Conservation (phyloP, 2,797 vertebrate species). For the Bovichtus variegatus region DNA sequence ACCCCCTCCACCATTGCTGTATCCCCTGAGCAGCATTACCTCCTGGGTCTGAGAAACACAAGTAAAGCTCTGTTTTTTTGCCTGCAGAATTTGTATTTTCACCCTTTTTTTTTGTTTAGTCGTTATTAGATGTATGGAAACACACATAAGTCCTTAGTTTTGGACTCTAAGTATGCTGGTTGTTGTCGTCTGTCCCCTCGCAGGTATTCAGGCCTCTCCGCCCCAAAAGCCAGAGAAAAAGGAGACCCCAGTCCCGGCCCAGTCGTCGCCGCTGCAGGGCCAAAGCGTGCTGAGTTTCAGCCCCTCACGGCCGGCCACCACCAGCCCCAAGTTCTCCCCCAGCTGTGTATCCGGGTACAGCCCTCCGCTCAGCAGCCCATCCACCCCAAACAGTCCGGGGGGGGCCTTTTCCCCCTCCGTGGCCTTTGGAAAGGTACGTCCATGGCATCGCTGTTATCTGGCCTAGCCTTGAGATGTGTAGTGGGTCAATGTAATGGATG, state of each 20-base stretch:
- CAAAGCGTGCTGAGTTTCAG: conserved; percentile 96
- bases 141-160: neutral
- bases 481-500: neutral
- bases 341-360: conserved; percentile 90
- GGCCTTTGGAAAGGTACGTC: conserved; percentile 85
- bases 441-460: neutral
- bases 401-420: conserved; percentile 83
- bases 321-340: conserved; percentile 92
- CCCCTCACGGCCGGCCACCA: conserved; percentile 88
- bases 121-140: neutral
- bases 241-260: conserved; percentile 83
- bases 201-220: conserved; percentile 89
- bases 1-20: conserved; percentile 87
- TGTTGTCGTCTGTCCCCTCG: neutral
- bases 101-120: neutral
- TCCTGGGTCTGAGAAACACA: conserved; percentile 88
- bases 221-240: conserved; percentile 86
- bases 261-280: conserved; percentile 89
- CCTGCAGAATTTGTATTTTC: neutral
- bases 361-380: conserved; percentile 86
- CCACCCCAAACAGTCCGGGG: conserved; percentile 80
- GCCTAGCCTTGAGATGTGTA: neutral
- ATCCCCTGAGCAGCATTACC: conserved; percentile 89
- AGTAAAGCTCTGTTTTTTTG: conserved; percentile 60
- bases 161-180: neutral